These are phyloP conservation scores for Apomyelois bistriatella DNA, from an alignment of 2,888 invertebrate species.

Conservation along the genomic window DNA sequence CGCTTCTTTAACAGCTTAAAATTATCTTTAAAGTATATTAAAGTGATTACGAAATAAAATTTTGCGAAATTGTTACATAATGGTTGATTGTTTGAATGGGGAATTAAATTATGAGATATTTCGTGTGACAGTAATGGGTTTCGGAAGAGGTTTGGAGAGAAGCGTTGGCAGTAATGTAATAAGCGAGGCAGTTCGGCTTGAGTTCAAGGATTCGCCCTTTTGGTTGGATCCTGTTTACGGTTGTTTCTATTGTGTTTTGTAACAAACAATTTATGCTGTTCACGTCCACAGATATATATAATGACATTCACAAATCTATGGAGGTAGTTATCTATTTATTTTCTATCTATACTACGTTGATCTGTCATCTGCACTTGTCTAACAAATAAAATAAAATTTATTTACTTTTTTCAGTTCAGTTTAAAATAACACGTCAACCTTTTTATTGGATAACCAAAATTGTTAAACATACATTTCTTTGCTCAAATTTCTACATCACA, in stretches of 20 bases:
- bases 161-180: conserved; percentile 10
- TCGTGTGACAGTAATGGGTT: conserved; percentile 10
- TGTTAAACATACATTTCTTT: no score
- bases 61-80: conserved; percentile 18
- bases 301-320: no score
- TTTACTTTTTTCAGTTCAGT: no score
- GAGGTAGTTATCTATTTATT: no score
- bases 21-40: conserved; percentile 43
- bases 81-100: conserved; percentile 11
- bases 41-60: conserved; percentile 36
- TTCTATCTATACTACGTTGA: no score
- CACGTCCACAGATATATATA: background rate
- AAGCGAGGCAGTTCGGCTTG: background rate
- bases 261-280: background rate
- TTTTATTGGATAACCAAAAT: no score
- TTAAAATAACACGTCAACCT: no score
- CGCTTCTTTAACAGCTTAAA: conserved; percentile 46
- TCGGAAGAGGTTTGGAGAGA: conserved; percentile 7
- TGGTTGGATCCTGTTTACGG: background rate
- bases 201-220: conserved; percentile 4
- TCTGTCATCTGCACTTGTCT: no score
- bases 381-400: no score
- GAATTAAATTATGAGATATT: conserved; percentile 9
- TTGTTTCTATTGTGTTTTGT: background rate
- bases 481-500: no score